These are phyloP conservation scores for Scaptomyza caliginosa DNA, from an alignment of 2,888 invertebrate species.

Conservation along the genomic window DNA sequence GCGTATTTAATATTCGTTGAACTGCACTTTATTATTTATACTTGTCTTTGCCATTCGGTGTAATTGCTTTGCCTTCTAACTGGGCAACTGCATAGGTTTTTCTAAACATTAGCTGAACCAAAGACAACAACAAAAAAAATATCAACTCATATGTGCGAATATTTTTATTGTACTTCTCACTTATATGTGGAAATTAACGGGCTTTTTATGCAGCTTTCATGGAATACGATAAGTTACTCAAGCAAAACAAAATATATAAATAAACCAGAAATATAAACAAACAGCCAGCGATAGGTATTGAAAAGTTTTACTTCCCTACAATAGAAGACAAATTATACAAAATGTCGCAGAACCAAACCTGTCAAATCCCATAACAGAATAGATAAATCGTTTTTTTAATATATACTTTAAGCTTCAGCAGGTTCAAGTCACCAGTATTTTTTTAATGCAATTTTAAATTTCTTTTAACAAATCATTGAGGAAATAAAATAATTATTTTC, in stretches of 20 bases:
- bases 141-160: constrained; percentile 48
- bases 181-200: constrained; percentile 55
- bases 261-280: constrained; percentile 24
- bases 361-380: background rate
- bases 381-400: no score
- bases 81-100: background rate
- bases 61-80: constrained; percentile 1
- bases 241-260: background rate
- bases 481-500: no score
- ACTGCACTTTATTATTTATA: background rate
- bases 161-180: constrained; percentile 55
- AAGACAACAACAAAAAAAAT: background rate
- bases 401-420: background rate
- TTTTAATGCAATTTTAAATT: background rate
- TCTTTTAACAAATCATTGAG: no score
- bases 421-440: background rate
- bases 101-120: constrained; percentile 1
- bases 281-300: background rate
- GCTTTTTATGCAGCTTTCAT: constrained; percentile 32
- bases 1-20: background rate
- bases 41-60: background rate
- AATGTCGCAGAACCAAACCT: background rate
- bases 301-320: constrained; percentile 1
- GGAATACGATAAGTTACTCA: constrained; percentile 8
- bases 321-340: background rate